Conservation (phyloP, 2,888 invertebrate species). For the Maniola hyperantus region DNA sequence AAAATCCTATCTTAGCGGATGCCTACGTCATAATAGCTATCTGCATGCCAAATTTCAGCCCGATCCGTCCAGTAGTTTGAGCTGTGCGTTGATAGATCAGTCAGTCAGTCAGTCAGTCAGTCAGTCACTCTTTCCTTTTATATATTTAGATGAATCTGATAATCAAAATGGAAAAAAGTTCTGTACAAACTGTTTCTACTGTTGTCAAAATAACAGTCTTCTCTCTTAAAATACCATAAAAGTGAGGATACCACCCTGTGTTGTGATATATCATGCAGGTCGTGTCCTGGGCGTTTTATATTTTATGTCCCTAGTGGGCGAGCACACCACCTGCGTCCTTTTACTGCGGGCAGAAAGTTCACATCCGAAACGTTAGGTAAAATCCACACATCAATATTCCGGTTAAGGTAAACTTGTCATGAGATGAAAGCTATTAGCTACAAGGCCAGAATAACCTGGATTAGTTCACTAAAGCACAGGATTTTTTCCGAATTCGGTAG, state of each 20-base stretch:
- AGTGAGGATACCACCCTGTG: neutral
- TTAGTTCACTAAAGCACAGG: neutral
- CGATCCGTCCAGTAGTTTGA: too few species aligned
- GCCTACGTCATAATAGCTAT: too few species aligned
- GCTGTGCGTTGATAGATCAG: too few species aligned
- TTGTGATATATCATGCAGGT: slow-evolving; percentile 18
- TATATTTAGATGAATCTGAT: neutral
- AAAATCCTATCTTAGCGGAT: too few species aligned
- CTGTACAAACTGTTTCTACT: too few species aligned
- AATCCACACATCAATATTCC: neutral
- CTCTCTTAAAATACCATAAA: neutral
- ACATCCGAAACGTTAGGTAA: slow-evolving; percentile 10
- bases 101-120: too few species aligned
- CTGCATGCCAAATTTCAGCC: too few species aligned
- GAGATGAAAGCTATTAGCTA: neutral
- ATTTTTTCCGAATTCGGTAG: neutral
- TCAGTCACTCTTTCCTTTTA: too few species aligned
- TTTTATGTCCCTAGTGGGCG: slow-evolving; percentile 17
- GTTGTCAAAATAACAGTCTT: neutral
- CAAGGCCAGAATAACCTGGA: too few species aligned
- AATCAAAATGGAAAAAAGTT: neutral
- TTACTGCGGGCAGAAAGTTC: slow-evolving; percentile 15
- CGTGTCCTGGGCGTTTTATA: slow-evolving; percentile 13
- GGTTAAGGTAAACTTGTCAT: neutral
- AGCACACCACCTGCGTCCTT: slow-evolving; percentile 15